Percentiles rank a stretch among this genome's conserved stretches.
These are phyloP conservation scores for Charanyca ferruginea DNA, from an alignment of 2,888 invertebrate genomes.

Conservation along the genomic window DNA sequence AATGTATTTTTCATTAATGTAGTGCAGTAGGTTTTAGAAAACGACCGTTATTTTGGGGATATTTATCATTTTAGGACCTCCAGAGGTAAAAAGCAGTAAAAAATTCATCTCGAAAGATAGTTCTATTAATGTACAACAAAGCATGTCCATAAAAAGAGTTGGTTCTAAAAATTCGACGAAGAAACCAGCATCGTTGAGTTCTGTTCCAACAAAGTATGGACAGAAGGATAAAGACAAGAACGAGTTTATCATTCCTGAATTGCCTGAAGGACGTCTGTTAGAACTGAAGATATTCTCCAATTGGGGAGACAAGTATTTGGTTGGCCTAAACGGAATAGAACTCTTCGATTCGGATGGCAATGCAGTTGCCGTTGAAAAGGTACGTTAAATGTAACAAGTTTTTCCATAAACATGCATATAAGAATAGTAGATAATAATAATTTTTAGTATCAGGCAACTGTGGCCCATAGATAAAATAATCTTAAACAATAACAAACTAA, in stretches of 20 bases:
- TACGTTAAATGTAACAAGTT: constrained; percentile 70
- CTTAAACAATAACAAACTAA: too few species aligned
- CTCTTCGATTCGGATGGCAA: constrained; percentile 93
- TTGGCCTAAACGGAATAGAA: constrained; percentile 95
- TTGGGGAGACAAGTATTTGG: constrained; percentile 95
- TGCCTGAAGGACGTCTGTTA: constrained; percentile 93
- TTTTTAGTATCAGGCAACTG: too few species aligned
- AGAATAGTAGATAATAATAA: too few species aligned
- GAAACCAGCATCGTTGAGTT: constrained; percentile 72
- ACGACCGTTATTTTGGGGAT: background rate
- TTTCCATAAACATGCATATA: too few species aligned
- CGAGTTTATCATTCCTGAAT: constrained; percentile 94
- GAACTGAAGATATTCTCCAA: constrained; percentile 93
- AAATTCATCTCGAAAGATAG: constrained; percentile 68
- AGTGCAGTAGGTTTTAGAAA: background rate
- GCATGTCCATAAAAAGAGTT: constrained; percentile 63
- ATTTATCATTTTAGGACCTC: constrained; percentile 65
- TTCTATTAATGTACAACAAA: constrained; percentile 62
- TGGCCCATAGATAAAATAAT: too few species aligned
- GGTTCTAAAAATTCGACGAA: constrained; percentile 71
- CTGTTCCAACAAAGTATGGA: constrained; percentile 69
- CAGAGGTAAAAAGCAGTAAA: constrained; percentile 70
- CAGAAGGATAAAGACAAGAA: constrained; percentile 75
- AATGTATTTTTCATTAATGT: background rate
- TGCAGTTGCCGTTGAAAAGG: constrained; percentile 91